phyloP scores from a whole-genome alignment of 2,888 invertebrate genomes.

The Catotricha subobsoleta region DNA sequence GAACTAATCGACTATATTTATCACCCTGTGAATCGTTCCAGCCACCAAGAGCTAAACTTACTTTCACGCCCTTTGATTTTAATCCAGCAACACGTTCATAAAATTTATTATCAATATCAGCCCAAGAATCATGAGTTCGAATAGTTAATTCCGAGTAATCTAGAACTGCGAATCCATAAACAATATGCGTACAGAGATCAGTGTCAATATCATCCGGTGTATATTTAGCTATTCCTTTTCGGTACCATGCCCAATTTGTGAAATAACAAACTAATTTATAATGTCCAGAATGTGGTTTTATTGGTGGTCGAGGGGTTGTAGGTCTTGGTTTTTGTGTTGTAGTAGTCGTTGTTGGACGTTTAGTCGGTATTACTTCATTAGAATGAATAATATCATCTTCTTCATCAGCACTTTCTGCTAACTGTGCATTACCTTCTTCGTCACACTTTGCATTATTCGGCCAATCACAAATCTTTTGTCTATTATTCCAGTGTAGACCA shows the following conservation, averaged over 20 bases:
- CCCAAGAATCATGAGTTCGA: slow-evolving; percentile 77
- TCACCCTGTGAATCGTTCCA: slow-evolving; percentile 76
- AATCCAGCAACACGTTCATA: slow-evolving; percentile 67
- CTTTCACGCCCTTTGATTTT: slow-evolving; percentile 64
- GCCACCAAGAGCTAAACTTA: slow-evolving; percentile 77
- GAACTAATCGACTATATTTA: slow-evolving; percentile 71
- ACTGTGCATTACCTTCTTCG: slow-evolving; percentile 9
- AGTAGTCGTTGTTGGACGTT: slow-evolving; percentile 16
- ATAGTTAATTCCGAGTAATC: slow-evolving; percentile 61
- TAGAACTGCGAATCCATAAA: slow-evolving; percentile 86
- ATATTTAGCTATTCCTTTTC: slow-evolving; percentile 64
- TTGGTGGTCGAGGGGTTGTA: slow-evolving; percentile 21
- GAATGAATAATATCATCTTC: slow-evolving; percentile 9
- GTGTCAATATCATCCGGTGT: slow-evolving; percentile 73
- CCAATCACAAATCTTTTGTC: slow-evolving; percentile 48
- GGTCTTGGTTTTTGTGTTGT: slow-evolving; percentile 20
- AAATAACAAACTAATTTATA: slow-evolving; percentile 80
- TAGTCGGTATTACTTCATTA: slow-evolving; percentile 14
- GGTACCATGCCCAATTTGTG: slow-evolving; percentile 89
- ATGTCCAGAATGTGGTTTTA: slow-evolving; percentile 40
- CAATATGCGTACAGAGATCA: slow-evolving; percentile 75
- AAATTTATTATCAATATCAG: slow-evolving; percentile 73
- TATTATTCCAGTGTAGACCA: slow-evolving; percentile 56
- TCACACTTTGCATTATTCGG: slow-evolving; percentile 44
- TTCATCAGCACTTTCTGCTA: slow-evolving; percentile 3